Percentiles rank a stretch among this genome's conserved stretches.
Conservation (phyloP, 1,140 invertebrate species). For the Aethina tumida region DNA sequence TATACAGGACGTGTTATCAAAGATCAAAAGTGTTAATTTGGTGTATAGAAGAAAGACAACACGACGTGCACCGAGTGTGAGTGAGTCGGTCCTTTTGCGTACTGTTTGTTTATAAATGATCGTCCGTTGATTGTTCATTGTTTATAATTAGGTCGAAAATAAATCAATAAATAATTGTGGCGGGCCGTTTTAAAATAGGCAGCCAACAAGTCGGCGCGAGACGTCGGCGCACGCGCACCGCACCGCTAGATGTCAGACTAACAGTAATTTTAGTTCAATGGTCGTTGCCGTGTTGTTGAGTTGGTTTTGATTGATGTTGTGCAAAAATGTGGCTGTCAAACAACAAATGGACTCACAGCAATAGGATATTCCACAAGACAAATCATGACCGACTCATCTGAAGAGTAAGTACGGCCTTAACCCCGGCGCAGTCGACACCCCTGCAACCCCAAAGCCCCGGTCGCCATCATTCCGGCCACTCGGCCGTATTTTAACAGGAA, state of each 20-base stretch:
- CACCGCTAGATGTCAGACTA: constrained; percentile 21
- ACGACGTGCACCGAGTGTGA: no score
- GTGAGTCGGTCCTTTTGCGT: no score
- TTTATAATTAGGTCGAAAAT: constrained; percentile 5
- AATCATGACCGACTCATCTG: constrained; percentile 67
- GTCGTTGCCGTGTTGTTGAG: constrained; percentile 28
- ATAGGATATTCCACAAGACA: constrained; percentile 58
- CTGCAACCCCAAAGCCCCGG: no score
- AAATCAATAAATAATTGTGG: constrained; percentile 16
- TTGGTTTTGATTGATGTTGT: constrained; percentile 34
- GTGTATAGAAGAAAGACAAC: no score
- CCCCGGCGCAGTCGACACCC: constrained; percentile 15
- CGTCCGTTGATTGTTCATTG: no score
- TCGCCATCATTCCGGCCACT: constrained; percentile 12
- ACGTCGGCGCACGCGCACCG: constrained; percentile 15
- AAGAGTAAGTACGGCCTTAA: constrained; percentile 49
- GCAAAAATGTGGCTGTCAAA: constrained; percentile 34
- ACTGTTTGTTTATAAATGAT: no score
- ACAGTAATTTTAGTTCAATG: constrained; percentile 32
- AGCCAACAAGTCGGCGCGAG: constrained; percentile 10
- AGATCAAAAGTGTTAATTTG: no score
- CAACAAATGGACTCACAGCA: constrained; percentile 49
- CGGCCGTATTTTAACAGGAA: constrained; percentile 8
- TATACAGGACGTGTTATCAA: no score
- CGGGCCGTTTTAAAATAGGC: constrained; percentile 17